Conservation (phyloP, 2,888 invertebrate genomes). For the Melanchra persicariae region DNA sequence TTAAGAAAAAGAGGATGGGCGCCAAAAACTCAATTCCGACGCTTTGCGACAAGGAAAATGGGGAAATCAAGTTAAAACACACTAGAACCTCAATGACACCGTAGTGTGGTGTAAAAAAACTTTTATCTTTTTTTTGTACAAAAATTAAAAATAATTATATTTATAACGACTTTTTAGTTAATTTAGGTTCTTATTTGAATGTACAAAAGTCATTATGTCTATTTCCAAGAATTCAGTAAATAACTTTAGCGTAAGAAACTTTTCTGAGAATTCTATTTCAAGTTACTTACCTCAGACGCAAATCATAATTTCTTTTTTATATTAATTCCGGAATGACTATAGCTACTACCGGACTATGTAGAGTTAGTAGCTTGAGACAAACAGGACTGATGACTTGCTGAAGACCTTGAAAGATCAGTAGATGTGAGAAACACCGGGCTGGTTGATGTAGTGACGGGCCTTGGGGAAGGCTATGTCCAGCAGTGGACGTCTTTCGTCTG, state of each 20-base stretch:
- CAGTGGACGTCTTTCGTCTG: too few species aligned
- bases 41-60: constrained; percentile 71
- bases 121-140: not conserved
- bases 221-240: not conserved
- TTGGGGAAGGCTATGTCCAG: not conserved
- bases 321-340: too few species aligned
- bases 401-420: not conserved
- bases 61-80: constrained; percentile 70
- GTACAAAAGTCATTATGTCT: not conserved
- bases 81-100: constrained; percentile 59
- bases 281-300: not conserved
- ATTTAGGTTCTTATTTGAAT: not conserved
- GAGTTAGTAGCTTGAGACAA: not conserved
- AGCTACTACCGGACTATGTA: too few species aligned
- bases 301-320: too few species aligned
- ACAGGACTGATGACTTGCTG: not conserved
- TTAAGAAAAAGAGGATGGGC: constrained; percentile 66
- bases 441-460: not conserved
- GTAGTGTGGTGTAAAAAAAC: constrained; percentile 3
- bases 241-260: too few species aligned
- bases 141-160: not conserved
- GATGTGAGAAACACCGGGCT: too few species aligned
- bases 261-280: not conserved
- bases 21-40: constrained; percentile 71
- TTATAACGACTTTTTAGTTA: not conserved